Percentiles rank a stretch among this genome's conserved stretches.
phyloP scores from a whole-genome alignment of 2,888 invertebrate species.

The Glyphotaelius pellucidus region DNA sequence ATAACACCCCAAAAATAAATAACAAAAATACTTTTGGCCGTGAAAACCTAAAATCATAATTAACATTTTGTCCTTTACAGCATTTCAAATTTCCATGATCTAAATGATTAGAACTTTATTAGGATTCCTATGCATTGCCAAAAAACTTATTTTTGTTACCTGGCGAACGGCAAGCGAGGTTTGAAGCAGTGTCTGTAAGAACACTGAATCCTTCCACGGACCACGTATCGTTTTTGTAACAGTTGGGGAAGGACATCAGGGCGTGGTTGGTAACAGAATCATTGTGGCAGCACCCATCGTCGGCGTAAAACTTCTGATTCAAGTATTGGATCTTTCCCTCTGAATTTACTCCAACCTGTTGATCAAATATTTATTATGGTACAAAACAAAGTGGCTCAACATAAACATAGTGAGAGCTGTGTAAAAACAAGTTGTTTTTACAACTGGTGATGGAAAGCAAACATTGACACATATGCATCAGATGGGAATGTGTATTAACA shows the following conservation, averaged over 20 bases:
- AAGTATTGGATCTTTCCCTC: constrained; percentile 79
- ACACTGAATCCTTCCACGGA: constrained; percentile 75
- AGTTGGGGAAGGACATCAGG: constrained; percentile 70
- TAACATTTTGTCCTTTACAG: too few relatives aligned
- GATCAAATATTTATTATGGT: constrained; percentile 63
- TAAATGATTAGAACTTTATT: too few relatives aligned
- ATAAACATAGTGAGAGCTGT: neutral
- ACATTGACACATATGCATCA: neutral
- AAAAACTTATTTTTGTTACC: constrained; percentile 72
- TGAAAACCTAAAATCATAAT: too few relatives aligned
- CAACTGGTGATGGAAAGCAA: neutral
- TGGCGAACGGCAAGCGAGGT: constrained; percentile 84
- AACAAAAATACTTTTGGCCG: too few relatives aligned
- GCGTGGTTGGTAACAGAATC: constrained; percentile 70
- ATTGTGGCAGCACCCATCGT: constrained; percentile 73
- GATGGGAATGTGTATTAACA: neutral
- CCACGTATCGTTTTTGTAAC: constrained; percentile 78
- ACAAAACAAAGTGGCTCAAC: neutral
- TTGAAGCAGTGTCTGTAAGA: constrained; percentile 81
- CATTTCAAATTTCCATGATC: too few relatives aligned
- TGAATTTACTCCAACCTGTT: constrained; percentile 77
- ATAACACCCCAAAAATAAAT: too few relatives aligned
- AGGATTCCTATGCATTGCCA: too few relatives aligned
- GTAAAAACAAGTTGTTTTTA: neutral
- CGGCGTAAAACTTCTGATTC: constrained; percentile 72